Conservation (phyloP, 2,113 vertebrate species). For the Tupaia chinensis region DNA sequence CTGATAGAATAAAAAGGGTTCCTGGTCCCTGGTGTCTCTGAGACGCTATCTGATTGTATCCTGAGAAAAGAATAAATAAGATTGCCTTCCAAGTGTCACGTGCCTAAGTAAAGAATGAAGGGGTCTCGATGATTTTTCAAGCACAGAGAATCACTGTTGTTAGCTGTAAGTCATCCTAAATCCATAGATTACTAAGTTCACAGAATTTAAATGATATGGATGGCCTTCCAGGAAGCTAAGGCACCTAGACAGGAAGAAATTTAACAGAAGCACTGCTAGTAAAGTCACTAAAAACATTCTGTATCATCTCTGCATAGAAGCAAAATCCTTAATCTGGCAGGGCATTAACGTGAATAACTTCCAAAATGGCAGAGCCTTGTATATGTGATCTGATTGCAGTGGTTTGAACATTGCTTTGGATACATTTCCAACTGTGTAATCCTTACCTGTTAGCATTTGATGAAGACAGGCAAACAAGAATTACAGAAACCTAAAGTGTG, state of each 20-base stretch:
- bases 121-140: not conserved
- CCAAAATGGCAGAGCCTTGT: slow-evolving; percentile 58
- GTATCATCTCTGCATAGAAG: slow-evolving; percentile 28
- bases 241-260: slow-evolving; percentile 21
- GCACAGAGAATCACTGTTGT: slow-evolving; percentile 15
- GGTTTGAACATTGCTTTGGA: slow-evolving; percentile 76
- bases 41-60: slow-evolving; percentile 37
- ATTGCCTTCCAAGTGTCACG: not conserved
- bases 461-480: slow-evolving; percentile 66
- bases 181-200: slow-evolving; percentile 35
- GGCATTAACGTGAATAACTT: slow-evolving; percentile 65
- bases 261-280: not conserved
- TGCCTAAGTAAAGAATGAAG: slow-evolving; percentile 61
- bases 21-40: not conserved
- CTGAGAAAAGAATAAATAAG: not conserved
- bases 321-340: slow-evolving; percentile 58
- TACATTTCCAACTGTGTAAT: slow-evolving; percentile 80
- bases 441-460: slow-evolving; percentile 62
- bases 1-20: not conserved
- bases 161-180: slow-evolving; percentile 30
- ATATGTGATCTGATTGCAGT: not conserved
- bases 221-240: not conserved
- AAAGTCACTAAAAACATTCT: slow-evolving; percentile 57
- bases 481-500: slow-evolving; percentile 20
- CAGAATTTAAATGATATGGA: not conserved